A percentile compares a stretch with the other conserved stretches of the same genome.
Evolutionary conservation across 2,113 vertebrate genomes (phyloP).

Genomic region (Syngnathus floridae): DNA sequence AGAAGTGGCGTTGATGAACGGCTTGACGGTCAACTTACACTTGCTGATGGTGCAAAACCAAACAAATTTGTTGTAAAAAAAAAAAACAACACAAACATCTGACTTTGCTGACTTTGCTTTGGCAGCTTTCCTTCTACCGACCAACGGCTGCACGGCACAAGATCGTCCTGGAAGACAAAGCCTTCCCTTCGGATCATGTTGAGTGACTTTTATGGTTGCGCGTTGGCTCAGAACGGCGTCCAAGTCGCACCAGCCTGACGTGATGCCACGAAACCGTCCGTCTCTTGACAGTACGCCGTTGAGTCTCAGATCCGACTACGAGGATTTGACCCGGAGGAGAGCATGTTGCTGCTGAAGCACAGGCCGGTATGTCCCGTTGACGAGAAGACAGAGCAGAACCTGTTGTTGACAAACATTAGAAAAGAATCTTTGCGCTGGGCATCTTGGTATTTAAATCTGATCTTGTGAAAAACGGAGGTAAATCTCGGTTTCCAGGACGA

Average conservation of each 20-base stretch:
- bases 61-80: not conserved
- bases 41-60: constrained; percentile 77
- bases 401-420: too few species aligned
- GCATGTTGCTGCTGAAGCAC: constrained; percentile 79
- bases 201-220: constrained; percentile 49
- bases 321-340: constrained; percentile 71
- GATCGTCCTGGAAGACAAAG: constrained; percentile 87
- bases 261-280: not conserved
- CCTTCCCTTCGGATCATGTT: constrained; percentile 95
- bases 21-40: constrained; percentile 89
- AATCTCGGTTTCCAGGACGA: constrained; percentile 74
- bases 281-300: constrained; percentile 78
- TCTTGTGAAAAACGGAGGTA: not conserved
- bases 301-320: constrained; percentile 85
- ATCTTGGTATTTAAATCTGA: not conserved
- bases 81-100: not conserved
- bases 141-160: constrained; percentile 82
- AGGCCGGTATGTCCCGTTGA: constrained; percentile 65
- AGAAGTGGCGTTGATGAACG: constrained; percentile 83
- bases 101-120: not conserved
- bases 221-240: too few species aligned
- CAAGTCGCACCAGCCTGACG: not conserved
- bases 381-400: too few species aligned
- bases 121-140: constrained; percentile 91
- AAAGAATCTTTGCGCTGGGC: not conserved